Evolutionary conservation across 2,797 vertebrate species (phyloP).

Genomic region (Helicolenus hilgendorfi): DNA sequence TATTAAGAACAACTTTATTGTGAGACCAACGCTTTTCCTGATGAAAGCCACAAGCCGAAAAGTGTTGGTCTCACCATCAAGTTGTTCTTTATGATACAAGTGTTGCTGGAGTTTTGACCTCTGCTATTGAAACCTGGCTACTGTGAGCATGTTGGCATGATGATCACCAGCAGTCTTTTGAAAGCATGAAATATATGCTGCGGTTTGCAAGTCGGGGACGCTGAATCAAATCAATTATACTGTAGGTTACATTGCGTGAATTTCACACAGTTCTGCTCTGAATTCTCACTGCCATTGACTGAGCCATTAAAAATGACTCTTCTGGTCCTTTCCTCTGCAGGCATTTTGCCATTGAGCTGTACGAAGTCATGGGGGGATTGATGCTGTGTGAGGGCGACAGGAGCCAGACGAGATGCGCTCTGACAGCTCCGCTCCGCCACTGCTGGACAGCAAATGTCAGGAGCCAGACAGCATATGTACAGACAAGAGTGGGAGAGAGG

Average conservation of each 20-base stretch:
- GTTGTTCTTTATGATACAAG: too few relatives aligned
- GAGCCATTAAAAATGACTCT: conserved; percentile 26
- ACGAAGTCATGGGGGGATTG: conserved; percentile 39
- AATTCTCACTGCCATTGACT: not conserved
- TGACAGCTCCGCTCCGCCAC: conserved; percentile 72
- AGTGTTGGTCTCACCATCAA: too few relatives aligned
- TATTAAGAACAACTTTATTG: too few relatives aligned
- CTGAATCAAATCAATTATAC: not conserved
- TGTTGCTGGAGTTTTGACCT: too few relatives aligned
- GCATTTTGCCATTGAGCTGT: conserved; percentile 60
- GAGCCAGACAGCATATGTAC: conserved; percentile 68
- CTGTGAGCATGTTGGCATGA: not conserved
- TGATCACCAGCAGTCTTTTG: not conserved
- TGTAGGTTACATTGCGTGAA: not conserved
- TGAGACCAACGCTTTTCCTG: too few relatives aligned
- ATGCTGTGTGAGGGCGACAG: conserved; percentile 61
- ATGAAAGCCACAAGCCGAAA: too few relatives aligned
- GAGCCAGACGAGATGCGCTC: conserved; percentile 74
- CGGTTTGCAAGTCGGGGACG: not conserved
- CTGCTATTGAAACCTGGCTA: not conserved
- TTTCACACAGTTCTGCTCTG: conserved; percentile 1
- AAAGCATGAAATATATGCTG: not conserved
- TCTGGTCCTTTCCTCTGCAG: conserved; percentile 24
- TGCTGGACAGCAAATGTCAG: conserved; percentile 79
- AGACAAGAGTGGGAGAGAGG: conserved; percentile 20